These are phyloP conservation scores for Yasuhikotakia modesta DNA, from an alignment of 2,797 vertebrate species.

Conservation along the genomic window DNA sequence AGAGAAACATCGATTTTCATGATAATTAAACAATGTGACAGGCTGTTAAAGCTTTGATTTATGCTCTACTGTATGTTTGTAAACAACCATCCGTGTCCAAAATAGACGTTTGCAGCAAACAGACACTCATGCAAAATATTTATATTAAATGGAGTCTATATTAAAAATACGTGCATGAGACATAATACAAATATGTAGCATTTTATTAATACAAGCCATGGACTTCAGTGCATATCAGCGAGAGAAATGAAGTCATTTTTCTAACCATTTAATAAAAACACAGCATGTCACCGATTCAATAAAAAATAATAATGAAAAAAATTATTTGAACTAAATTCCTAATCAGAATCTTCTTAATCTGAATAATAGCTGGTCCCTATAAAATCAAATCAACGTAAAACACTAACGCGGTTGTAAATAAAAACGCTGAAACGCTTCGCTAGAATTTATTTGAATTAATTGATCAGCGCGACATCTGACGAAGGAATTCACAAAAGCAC, in stretches of 20 bases:
- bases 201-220: not conserved
- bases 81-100: not conserved
- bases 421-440: no score
- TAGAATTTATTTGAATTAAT: no score
- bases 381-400: not conserved
- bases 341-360: no score
- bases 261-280: not conserved
- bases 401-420: not conserved
- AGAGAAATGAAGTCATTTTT: not conserved
- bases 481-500: not conserved
- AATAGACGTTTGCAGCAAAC: not conserved
- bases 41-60: constrained; percentile 7
- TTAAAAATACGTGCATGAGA: not conserved
- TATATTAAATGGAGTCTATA: not conserved
- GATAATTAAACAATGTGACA: constrained; percentile 11
- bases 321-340: not conserved
- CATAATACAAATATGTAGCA: not conserved
- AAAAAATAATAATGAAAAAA: not conserved
- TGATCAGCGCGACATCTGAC: no score
- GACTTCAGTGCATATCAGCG: not conserved
- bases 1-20: constrained; percentile 2
- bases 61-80: constrained; percentile 1
- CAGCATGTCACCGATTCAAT: not conserved
- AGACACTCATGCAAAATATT: not conserved
- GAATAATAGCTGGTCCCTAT: no score